These are phyloP conservation scores for Raillietiella orientalis DNA, from an alignment of 2,888 invertebrate species.

Conservation along the genomic window DNA sequence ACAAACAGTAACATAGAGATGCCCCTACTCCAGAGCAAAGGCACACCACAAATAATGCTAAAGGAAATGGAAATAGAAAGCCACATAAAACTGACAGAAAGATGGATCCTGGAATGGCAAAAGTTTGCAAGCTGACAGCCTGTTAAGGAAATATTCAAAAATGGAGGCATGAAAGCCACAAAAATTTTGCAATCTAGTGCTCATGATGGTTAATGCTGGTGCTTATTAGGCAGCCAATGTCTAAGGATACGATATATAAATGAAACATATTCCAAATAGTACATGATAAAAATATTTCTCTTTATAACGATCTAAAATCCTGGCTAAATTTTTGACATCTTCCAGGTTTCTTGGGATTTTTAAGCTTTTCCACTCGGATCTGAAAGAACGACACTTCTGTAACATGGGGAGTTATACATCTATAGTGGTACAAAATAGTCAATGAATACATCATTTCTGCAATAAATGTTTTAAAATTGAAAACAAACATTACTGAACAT, in stretches of 20 bases:
- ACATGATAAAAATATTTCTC: slow-evolving; percentile 75
- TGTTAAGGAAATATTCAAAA: neutral
- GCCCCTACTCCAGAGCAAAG: slow-evolving; percentile 88
- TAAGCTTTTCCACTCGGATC: slow-evolving; percentile 48
- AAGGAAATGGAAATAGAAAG: slow-evolving; percentile 70
- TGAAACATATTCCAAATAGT: slow-evolving; percentile 49
- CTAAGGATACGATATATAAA: slow-evolving; percentile 94
- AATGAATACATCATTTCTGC: too few relatives aligned
- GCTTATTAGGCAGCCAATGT: too few relatives aligned
- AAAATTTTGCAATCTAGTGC: too few relatives aligned
- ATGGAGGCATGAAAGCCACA: slow-evolving; percentile 1
- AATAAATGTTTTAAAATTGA: too few relatives aligned
- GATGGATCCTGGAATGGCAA: slow-evolving; percentile 95
- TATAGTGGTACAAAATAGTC: too few relatives aligned
- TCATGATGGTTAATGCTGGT: too few relatives aligned
- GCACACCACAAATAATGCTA: slow-evolving; percentile 59
- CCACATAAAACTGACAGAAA: slow-evolving; percentile 90
- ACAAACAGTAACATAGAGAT: slow-evolving; percentile 71
- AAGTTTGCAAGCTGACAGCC: slow-evolving; percentile 56
- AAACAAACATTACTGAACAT: too few relatives aligned
- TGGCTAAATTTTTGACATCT: slow-evolving; percentile 76
- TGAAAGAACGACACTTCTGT: slow-evolving; percentile 16
- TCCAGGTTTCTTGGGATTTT: slow-evolving; percentile 76
- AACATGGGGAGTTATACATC: too few relatives aligned
- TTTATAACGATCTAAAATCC: slow-evolving; percentile 64